A percentile compares a stretch with the other conserved stretches of the same genome.
These are phyloP conservation scores for Micropoecilia bifurca DNA, from an alignment of 2,797 vertebrate genomes.

Conservation along the genomic window DNA sequence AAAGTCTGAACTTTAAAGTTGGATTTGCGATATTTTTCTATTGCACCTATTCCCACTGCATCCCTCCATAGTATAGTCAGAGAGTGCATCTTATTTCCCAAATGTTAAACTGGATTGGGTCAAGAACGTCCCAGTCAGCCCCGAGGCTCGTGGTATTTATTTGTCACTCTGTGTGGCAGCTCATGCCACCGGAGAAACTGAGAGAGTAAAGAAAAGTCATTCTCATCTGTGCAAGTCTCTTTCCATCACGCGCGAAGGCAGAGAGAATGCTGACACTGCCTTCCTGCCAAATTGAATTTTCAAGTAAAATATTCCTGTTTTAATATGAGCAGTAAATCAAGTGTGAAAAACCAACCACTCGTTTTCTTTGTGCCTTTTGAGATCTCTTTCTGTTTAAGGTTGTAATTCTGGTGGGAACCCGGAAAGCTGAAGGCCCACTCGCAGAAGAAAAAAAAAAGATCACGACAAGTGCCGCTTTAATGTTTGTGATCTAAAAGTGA, in stretches of 20 bases:
- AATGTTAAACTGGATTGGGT: slow-evolving; percentile 61
- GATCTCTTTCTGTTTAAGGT: slow-evolving; percentile 17
- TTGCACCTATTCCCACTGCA: slow-evolving; percentile 36
- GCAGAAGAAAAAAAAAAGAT: slow-evolving; percentile 5
- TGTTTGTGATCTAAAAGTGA: slow-evolving; percentile 6
- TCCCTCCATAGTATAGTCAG: slow-evolving; percentile 25
- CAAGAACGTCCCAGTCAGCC: slow-evolving; percentile 31
- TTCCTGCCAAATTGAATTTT: slow-evolving; percentile 71
- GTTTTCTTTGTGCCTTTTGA: slow-evolving; percentile 29
- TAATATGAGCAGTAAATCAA: slow-evolving; percentile 74
- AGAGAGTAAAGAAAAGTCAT: slow-evolving; percentile 52
- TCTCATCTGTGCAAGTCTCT: slow-evolving; percentile 62
- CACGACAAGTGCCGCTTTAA: neutral
- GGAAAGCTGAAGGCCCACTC: neutral
- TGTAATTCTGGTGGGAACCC: slow-evolving; percentile 1
- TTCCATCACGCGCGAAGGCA: slow-evolving; percentile 59
- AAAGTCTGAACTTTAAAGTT: slow-evolving; percentile 31
- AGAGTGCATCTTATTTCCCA: slow-evolving; percentile 60
- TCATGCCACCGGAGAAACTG: slow-evolving; percentile 44
- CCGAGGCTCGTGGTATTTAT: slow-evolving; percentile 34
- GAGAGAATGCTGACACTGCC: slow-evolving; percentile 65
- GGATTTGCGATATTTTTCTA: slow-evolving; percentile 23
- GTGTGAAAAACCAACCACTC: slow-evolving; percentile 49
- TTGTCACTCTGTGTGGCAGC: slow-evolving; percentile 23
- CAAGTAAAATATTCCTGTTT: slow-evolving; percentile 72